phyloP scores from a whole-genome alignment of 2,797 vertebrate genomes.

The Phrynocephalus forsythii region DNA sequence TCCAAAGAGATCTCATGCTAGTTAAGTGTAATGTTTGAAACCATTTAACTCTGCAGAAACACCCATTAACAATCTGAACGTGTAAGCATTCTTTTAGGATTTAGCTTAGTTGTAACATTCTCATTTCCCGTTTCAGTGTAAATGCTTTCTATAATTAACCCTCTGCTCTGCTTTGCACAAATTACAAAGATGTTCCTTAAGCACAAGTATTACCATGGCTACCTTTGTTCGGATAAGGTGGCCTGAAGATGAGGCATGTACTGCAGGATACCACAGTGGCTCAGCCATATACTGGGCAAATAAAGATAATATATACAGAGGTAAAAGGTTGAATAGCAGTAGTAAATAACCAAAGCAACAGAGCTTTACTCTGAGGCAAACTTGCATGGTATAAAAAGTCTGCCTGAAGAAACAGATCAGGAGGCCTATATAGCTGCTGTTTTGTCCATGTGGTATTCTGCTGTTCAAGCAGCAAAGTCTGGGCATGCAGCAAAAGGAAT shows the following conservation, averaged over 20 bases:
- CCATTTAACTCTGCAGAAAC: neutral
- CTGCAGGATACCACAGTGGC: neutral
- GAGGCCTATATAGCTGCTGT: no score
- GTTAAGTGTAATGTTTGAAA: slow-evolving; percentile 6
- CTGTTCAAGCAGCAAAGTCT: no score
- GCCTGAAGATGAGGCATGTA: neutral
- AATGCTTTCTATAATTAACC: neutral
- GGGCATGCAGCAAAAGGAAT: no score
- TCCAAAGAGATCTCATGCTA: neutral
- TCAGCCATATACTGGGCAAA: no score
- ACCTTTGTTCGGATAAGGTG: neutral
- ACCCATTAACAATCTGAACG: neutral
- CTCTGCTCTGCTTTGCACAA: slow-evolving; percentile 3
- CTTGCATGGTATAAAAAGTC: no score
- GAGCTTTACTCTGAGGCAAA: no score
- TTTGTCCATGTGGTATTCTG: no score
- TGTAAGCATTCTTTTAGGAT: slow-evolving; percentile 2
- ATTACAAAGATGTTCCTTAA: neutral
- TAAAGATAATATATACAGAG: neutral
- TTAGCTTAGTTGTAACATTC: neutral
- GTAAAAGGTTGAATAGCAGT: neutral
- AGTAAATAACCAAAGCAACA: neutral
- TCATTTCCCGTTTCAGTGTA: slow-evolving; percentile 4
- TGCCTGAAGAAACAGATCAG: no score
- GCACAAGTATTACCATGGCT: slow-evolving; percentile 3